These are phyloP conservation scores for Sitophilus oryzae DNA, from an alignment of 1,140 invertebrate genomes.

Conservation along the genomic window DNA sequence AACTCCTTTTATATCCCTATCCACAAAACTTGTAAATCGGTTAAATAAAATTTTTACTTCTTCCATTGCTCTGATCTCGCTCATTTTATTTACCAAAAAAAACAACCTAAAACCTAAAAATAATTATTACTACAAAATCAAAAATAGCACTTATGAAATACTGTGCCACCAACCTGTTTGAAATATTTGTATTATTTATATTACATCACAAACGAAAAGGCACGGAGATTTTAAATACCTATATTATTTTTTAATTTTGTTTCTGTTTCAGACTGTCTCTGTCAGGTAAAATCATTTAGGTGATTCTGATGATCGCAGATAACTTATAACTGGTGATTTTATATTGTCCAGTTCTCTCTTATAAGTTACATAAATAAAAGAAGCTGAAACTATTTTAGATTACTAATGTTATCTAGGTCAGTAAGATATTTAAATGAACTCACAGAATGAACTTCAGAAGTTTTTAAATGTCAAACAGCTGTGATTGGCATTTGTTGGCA, in stretches of 20 bases:
- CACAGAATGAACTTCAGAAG: too few species aligned
- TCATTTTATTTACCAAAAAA: conserved; percentile 10
- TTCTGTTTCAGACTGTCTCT: too few species aligned
- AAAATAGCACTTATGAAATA: neutral
- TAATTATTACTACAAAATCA: neutral
- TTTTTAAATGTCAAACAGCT: neutral
- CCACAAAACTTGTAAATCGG: conserved; percentile 42
- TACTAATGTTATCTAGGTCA: too few species aligned
- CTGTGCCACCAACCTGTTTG: neutral
- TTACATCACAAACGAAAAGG: neutral
- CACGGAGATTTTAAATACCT: neutral
- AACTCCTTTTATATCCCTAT: conserved; percentile 44
- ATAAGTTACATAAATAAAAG: too few species aligned
- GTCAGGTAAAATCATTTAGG: too few species aligned
- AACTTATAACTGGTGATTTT: too few species aligned
- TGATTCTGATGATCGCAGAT: too few species aligned
- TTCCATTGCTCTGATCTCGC: conserved; percentile 14
- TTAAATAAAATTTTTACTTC: conserved; percentile 35
- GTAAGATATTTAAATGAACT: too few species aligned
- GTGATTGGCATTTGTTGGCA: neutral
- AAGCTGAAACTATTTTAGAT: too few species aligned
- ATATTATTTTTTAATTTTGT: too few species aligned
- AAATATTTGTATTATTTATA: neutral
- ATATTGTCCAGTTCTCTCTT: too few species aligned
- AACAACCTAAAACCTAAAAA: neutral